Conservation (phyloP, 2,113 vertebrate species). For the Dromiciops gliroides region DNA sequence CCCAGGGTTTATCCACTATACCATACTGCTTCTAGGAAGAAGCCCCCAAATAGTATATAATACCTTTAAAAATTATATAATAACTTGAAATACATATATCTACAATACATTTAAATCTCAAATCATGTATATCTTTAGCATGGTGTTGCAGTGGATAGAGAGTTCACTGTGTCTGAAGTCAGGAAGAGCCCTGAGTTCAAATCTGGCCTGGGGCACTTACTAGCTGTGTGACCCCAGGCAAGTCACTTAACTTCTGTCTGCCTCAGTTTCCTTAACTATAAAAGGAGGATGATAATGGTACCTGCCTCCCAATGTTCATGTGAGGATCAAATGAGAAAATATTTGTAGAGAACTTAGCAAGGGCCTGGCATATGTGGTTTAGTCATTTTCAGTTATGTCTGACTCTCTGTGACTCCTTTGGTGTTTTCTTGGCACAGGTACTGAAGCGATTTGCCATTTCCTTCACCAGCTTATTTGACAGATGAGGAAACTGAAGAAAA, state of each 20-base stretch:
- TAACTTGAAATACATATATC: too few species aligned
- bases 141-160: too few species aligned
- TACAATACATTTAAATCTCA: neutral
- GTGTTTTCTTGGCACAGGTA: neutral
- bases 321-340: neutral
- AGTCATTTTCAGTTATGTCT: neutral
- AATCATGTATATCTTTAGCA: neutral
- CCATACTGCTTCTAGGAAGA: neutral
- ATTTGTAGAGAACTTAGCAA: neutral
- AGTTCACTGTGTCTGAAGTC: too few species aligned
- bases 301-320: neutral
- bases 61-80: too few species aligned
- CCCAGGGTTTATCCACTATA: too few species aligned
- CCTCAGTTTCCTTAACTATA: neutral
- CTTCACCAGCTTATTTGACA: neutral
- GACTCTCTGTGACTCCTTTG: neutral
- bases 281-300: neutral
- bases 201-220: neutral
- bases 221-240: neutral
- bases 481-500: neutral
- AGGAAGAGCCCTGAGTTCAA: neutral
- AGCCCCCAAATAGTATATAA: neutral
- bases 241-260: too few species aligned
- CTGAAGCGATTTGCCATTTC: neutral
- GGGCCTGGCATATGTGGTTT: neutral